A percentile compares a stretch with the other conserved stretches of the same genome.
These are phyloP conservation scores for Pyxicephalus adspersus DNA, from an alignment of 2,113 vertebrate genomes.

Conservation along the genomic window DNA sequence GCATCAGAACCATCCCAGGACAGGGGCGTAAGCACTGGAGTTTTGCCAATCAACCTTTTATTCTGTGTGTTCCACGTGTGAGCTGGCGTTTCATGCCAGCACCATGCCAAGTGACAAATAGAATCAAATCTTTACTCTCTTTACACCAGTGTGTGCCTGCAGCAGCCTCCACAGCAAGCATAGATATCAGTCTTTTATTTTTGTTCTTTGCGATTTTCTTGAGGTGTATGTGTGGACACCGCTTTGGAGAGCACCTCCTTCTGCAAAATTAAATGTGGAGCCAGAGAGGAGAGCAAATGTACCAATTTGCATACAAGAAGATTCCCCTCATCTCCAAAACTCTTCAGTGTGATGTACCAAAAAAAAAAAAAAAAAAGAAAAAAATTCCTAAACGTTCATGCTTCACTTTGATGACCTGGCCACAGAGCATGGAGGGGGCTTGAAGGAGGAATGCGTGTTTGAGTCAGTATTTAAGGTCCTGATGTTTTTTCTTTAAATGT, in stretches of 20 bases:
- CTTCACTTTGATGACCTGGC: constrained; percentile 72
- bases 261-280: constrained; percentile 66
- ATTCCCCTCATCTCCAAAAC: constrained; percentile 81
- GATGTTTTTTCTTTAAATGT: neutral
- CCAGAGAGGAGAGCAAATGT: constrained; percentile 65
- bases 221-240: constrained; percentile 54
- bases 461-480: constrained; percentile 76
- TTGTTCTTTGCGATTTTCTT: constrained; percentile 55
- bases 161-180: constrained; percentile 87
- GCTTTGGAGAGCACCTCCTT: constrained; percentile 23
- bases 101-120: constrained; percentile 92
- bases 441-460: constrained; percentile 64
- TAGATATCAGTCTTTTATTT: constrained; percentile 72
- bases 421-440: constrained; percentile 8
- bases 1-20: constrained; percentile 81
- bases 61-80: constrained; percentile 92
- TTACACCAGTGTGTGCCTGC: constrained; percentile 99
- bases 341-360: constrained; percentile 79
- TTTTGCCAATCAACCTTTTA: constrained; percentile 95
- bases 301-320: constrained; percentile 83
- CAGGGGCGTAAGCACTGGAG: constrained; percentile 87
- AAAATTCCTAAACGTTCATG: constrained; percentile 69
- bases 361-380: constrained; percentile 67
- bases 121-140: constrained; percentile 80
- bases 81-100: constrained; percentile 85